Evolutionary conservation across 2,888 invertebrate species (phyloP), one percentile per base, ranked within the genome.

Genomic region (Carpatolechia fugitivella): DNA sequence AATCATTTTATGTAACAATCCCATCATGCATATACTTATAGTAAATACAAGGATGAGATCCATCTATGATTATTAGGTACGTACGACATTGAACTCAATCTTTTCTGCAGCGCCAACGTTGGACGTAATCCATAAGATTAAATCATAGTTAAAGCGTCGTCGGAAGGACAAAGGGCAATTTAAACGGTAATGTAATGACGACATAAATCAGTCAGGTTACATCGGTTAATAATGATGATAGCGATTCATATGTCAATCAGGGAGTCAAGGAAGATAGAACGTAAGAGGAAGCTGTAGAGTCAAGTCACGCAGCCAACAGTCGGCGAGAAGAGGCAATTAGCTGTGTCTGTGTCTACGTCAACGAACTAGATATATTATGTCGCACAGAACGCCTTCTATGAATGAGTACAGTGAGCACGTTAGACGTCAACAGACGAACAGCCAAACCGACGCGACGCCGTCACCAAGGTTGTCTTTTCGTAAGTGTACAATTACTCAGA

Each of bases 271-370:
- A 74, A 78, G 71, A 74, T 68, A 65, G 64, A 68, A 63, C 66
- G 70, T 61, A 67, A 65, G 66, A 78, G 70, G 76, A 76, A 81
- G 73, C 63, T 65, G 64, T 62, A 59, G 61, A 63, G 66, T 70
- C 69, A n/a, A 73, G 69, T 76, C 76, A 74, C 75, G 75, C 67
- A 74, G 70, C 61, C 60, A 63, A 60, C 70, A 66, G 81, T 79
- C 74, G 80, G 78, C 78, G 80, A 78, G 66, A 78, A 69, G 63
- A 69, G 69, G 75, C 72, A 80, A 85, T 86, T 84, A 85, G 74
- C 67, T 60, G 67, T 64, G 62, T n/a, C n/a, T n/a, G 62, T 58
- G 68, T 68, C 63, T 72, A 76, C 80, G 78, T 79, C 81, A 80
- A 72, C 69, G 67, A 73, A 76, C 72, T 72, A 78, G 74, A 79